A percentile compares a stretch with the other conserved stretches of the same genome.
Evolutionary conservation across 2,113 vertebrate species (phyloP).

Genomic region (Tonatia bakeri): DNA sequence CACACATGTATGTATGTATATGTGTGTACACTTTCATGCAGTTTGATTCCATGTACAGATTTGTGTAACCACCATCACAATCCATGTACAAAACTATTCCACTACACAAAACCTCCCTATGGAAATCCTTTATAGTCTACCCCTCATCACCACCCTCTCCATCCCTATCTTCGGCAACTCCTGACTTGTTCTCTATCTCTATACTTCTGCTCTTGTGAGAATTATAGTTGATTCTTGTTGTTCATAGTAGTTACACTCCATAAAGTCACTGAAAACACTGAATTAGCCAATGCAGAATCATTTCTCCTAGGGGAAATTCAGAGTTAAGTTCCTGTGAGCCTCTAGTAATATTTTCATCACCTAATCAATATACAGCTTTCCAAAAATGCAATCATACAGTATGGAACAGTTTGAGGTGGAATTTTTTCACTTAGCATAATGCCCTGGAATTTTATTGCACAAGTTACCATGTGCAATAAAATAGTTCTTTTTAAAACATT

Average conservation of each 20-base stretch:
- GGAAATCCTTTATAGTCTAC: background rate
- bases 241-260: background rate
- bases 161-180: background rate
- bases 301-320: background rate
- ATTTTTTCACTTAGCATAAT: background rate
- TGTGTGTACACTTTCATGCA: background rate
- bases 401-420: background rate
- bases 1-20: too few relatives aligned
- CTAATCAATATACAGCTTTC: background rate
- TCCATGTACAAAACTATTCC: background rate
- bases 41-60: background rate
- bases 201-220: background rate
- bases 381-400: background rate
- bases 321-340: background rate
- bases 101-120: background rate
- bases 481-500: background rate
- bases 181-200: background rate
- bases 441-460: background rate
- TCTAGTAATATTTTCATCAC: background rate
- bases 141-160: background rate
- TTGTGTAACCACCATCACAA: background rate
- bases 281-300: background rate
- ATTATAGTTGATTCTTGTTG: background rate
- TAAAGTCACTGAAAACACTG: background rate
- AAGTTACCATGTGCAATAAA: background rate